phyloP scores from a whole-genome alignment of 2,797 vertebrate genomes.

The Parambassis ranga region DNA sequence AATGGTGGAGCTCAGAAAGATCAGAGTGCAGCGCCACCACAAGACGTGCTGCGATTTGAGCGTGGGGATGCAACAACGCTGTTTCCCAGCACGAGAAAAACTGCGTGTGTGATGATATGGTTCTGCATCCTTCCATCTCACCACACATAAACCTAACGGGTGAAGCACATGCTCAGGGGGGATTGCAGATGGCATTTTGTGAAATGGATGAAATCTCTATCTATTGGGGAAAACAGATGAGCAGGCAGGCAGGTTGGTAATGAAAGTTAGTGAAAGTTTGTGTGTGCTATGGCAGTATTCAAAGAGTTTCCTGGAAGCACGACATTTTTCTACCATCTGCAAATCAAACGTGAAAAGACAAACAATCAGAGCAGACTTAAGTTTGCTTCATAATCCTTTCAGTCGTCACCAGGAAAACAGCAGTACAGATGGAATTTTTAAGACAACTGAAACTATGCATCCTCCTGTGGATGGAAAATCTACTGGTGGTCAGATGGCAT shows the following conservation, averaged over 20 bases:
- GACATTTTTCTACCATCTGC: background rate
- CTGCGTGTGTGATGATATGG: constrained; percentile 21
- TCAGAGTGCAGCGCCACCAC: background rate
- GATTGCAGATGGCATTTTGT: constrained; percentile 16
- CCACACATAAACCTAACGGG: constrained; percentile 23
- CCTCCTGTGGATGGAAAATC: too few relatives aligned
- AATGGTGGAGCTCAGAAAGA: constrained; percentile 23
- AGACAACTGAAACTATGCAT: too few relatives aligned
- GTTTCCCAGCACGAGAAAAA: constrained; percentile 16
- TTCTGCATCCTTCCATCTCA: constrained; percentile 36
- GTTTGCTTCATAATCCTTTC: too few relatives aligned
- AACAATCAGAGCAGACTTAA: background rate
- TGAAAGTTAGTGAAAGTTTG: background rate
- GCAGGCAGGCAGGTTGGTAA: constrained; percentile 15
- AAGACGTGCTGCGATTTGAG: constrained; percentile 10
- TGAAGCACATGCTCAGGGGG: constrained; percentile 18
- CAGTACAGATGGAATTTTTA: too few relatives aligned
- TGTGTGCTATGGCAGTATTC: too few relatives aligned
- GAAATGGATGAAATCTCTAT: constrained; percentile 20
- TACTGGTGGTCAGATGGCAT: too few relatives aligned
- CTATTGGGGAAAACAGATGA: constrained; percentile 4
- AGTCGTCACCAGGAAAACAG: too few relatives aligned
- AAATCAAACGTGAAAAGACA: background rate
- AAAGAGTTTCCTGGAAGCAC: background rate
- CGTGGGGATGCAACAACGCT: background rate